Conservation (phyloP, 2,113 vertebrate species). For the Isichthys henryi region DNA sequence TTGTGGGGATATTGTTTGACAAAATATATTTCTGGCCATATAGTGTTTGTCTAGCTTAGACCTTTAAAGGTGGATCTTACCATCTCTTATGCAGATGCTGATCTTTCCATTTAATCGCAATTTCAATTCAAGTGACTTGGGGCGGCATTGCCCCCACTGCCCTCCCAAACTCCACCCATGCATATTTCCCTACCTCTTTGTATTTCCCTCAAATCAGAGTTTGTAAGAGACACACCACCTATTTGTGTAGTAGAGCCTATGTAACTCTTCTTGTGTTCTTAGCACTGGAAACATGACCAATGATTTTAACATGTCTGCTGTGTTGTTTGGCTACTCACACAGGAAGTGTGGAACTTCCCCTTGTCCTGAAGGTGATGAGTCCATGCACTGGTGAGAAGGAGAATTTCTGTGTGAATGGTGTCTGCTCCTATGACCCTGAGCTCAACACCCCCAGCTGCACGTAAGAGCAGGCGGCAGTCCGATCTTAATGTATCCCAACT, state of each 20-base stretch:
- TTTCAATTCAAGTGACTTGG: not conserved
- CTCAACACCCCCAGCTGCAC: conserved; percentile 44
- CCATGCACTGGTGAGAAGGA: conserved; percentile 37
- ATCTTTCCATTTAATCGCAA: not conserved
- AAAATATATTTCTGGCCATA: not conserved
- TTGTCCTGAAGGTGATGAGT: conserved; percentile 14
- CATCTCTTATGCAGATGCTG: not conserved
- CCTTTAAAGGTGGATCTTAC: not conserved
- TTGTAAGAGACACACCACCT: not conserved
- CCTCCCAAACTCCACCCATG: not conserved
- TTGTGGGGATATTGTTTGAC: not conserved
- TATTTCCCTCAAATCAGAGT: not conserved
- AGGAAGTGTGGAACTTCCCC: conserved; percentile 36
- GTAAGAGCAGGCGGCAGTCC: conserved; percentile 44
- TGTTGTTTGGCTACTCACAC: not conserved
- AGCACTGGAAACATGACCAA: not conserved
- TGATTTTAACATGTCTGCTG: not conserved
- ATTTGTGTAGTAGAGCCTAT: not conserved
- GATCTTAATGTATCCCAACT: not conserved
- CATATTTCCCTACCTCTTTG: not conserved
- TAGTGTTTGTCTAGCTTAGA: not conserved
- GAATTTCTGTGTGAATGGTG: conserved; percentile 48
- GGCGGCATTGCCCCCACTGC: not conserved
- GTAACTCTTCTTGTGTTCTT: not conserved
- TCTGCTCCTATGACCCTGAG: conserved; percentile 52